Evolutionary conservation across 2,797 vertebrate species (phyloP).

Genomic region (Poeciliopsis presidionis): DNA sequence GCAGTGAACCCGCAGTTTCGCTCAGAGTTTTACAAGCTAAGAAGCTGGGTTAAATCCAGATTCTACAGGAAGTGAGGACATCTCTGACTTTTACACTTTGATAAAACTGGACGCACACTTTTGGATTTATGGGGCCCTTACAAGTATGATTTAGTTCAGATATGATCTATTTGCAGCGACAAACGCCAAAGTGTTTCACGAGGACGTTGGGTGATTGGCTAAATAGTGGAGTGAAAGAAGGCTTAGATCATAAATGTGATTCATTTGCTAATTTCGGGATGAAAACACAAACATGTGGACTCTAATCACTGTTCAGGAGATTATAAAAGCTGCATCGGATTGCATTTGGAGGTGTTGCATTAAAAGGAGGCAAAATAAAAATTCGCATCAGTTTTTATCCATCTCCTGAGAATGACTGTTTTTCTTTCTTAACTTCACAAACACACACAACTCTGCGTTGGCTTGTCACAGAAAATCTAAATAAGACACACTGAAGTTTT

Average conservation of each 20-base stretch:
- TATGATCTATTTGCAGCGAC: not conserved
- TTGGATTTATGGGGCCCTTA: not conserved
- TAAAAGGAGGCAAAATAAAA: not conserved
- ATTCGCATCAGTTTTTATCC: not conserved
- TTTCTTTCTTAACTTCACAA: not conserved
- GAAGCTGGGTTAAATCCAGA: constrained; percentile 57
- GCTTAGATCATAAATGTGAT: not conserved
- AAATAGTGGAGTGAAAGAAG: not conserved
- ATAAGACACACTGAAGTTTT: not conserved
- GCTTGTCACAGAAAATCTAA: not conserved
- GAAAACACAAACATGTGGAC: not conserved
- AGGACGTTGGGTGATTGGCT: not conserved
- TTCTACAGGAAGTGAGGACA: constrained; percentile 46
- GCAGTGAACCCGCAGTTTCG: constrained; percentile 84
- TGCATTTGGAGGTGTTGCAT: not conserved
- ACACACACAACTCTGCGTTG: not conserved
- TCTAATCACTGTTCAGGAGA: not conserved
- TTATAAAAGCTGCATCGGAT: not conserved
- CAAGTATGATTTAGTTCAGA: not conserved
- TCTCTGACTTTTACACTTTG: not conserved
- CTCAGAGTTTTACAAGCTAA: constrained; percentile 75
- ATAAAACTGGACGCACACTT: not conserved
- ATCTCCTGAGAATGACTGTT: not conserved
- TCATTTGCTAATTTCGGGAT: not conserved
- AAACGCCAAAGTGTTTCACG: not conserved